Base-by-base conservation (phyloP, 2,888 invertebrate genomes). In the Argyresthia goedartella region DNA sequence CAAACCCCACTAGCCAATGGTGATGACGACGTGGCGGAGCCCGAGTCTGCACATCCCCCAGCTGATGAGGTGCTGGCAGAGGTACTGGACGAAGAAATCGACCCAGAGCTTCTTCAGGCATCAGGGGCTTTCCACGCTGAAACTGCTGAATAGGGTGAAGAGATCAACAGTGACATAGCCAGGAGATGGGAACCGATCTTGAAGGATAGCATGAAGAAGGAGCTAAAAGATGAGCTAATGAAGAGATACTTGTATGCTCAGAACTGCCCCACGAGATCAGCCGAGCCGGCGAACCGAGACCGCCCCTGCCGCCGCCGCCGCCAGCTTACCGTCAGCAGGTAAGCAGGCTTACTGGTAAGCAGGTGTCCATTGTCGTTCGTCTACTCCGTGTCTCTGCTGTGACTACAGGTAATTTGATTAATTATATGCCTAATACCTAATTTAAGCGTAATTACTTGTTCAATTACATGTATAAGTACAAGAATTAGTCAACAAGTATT, bases 131-230 rank as follows among this genome's bases (percentile, higher is more conserved):
- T 52, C 34, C 43, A 47, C 4, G 25, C 36, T 3, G 54, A 54
- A 1, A 13, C 14, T 8, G 34, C 41, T 1, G 54, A 54, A 36
- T 54, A 52, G 54, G 54, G 54, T 35, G 49, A 49, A 8, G 36
- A 43, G 14, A 51, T 54, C 9, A 16, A 52, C 14, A 49, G 49
- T 1, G 11, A 52, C 33, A 50, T 52, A 25, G 42, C 49, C 8
- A 35, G 33, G 11, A 52, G 46, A 10, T 50, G 41, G 13, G 15
- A 48, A 33, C 50, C 50, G 8, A 41, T 51, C 15, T 51, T 51
- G 39, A 49, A 10, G 6, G 34, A 46, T 33, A 49, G 54, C 1
- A 33, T 53, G 3, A 53, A 51, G 44, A 51, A 53, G 14, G 45
- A 53, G n/a, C 2, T 9, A 13, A 50, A 51, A 13, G 51, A 54